Evolutionary conservation across 2,113 vertebrate species (phyloP), one percentile per base, ranked within the genome.

Genomic region (Pituophis catenifer): DNA sequence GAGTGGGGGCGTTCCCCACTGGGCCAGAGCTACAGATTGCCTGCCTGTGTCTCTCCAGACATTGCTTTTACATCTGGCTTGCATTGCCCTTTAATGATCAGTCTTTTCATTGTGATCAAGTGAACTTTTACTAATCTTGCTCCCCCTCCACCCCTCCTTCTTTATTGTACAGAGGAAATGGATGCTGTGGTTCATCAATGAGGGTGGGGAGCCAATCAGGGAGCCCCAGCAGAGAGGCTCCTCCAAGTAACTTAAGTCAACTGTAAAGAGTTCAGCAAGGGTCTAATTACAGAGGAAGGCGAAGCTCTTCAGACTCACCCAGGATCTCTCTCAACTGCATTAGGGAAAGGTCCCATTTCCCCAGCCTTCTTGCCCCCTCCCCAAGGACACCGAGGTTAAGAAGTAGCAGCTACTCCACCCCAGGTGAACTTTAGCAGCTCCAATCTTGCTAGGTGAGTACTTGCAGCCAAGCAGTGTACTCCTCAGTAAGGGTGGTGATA

Each of bases 211-310:
- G 92, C 62, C 92, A 93, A 93, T 93, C 89, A 93, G 81, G 55
- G 75, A 95, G 95, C 96, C 96, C 95, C 96, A 95, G 96, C 94
- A 94, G 94, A 96, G 95, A 94, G 86, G 95, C 92, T 97, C 52
- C 33, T 97, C 52, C 38, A 95, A 97, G 97, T 97, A 98, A 98
- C 97, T 98, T 97, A 97, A 98, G 97, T 97, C 98, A 97, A 96
- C 96, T 96, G 94, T 97, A 97, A 97, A 97, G 96, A 95, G 94
- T 97, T 98, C 97, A 96, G 89, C 92, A 95, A 97, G 96, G 96
- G 95, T 92, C 92, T 97, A 97, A 98, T 98, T 97, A 97, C 44
- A 96, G 96, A 97, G 96, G 95, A 97, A 3, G n/a, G 95, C 93
- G 94, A 87, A 90, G 57, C 94, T 94, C 97, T 97, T 94, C 89